Evolutionary conservation across 1,140 invertebrate genomes (phyloP), one percentile per base, ranked within the genome.

Genomic region (Sweltsa coloradensis): DNA sequence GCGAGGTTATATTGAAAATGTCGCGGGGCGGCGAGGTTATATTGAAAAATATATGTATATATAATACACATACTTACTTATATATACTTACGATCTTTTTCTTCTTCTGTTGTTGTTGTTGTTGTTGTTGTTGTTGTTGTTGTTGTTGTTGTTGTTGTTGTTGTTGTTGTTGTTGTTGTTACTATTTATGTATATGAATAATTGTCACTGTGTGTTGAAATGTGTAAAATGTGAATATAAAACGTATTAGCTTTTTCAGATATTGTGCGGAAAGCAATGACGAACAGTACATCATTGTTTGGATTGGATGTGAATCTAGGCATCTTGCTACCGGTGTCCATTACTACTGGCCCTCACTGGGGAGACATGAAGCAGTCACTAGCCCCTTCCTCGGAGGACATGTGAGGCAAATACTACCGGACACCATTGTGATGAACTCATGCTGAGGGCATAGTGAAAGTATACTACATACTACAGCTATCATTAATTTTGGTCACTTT

Each of bases 351-450:
- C 4, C 21, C 27, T 21, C 16, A 4, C 29, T 44, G 42, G 42
- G 42, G 25, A 19, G 9, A 29, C 24, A 44, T 44, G 42, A 29
- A n/a, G n/a, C n/a, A n/a, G n/a, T n/a, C n/a, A n/a, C n/a, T n/a
- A n/a, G n/a, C n/a, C n/a, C n/a, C n/a, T n/a, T n/a, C n/a, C n/a
- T n/a, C n/a, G n/a, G n/a, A n/a, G n/a, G n/a, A n/a, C n/a, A n/a
- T n/a, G n/a, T n/a, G n/a, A n/a, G n/a, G n/a, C n/a, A n/a, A n/a
- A n/a, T n/a, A n/a, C n/a, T n/a, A n/a, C n/a, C n/a, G n/a, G n/a
- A n/a, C n/a, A n/a, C n/a, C n/a, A n/a, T n/a, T n/a, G n/a, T n/a
- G n/a, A n/a, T n/a, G n/a, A n/a, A n/a, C n/a, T n/a, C n/a, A n/a
- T n/a, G n/a, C n/a, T n/a, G n/a, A n/a, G n/a, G n/a, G n/a, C n/a